Evolutionary conservation across 2,113 vertebrate genomes (phyloP).

Genomic region (Cinclus mexicanus): DNA sequence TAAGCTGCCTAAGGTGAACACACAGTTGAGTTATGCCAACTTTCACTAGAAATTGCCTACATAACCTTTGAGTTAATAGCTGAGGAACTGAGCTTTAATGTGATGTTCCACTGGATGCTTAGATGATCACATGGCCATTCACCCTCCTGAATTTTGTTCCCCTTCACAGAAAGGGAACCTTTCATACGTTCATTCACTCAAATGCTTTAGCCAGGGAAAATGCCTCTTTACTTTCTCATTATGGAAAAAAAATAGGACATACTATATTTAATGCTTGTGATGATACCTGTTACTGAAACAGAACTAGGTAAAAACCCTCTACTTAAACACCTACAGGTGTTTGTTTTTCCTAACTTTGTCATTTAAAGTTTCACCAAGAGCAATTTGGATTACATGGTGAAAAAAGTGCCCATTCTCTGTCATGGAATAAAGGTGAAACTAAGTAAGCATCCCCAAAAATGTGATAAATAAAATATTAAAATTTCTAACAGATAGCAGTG

Average conservation of each 20-base stretch:
- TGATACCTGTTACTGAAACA: neutral
- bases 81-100: neutral
- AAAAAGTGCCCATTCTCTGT: neutral
- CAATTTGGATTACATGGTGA: neutral
- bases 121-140: neutral
- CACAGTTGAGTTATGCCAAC: neutral
- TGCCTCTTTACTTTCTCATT: neutral
- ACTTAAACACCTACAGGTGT: neutral
- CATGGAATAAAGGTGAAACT: neutral
- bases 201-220: neutral
- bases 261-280: neutral
- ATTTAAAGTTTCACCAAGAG: neutral
- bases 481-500: neutral
- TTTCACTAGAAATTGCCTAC: neutral
- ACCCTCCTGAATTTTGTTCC: neutral
- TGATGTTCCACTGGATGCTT: neutral
- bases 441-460: neutral
- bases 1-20: neutral
- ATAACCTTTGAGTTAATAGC: neutral
- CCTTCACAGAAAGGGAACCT: neutral
- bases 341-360: neutral
- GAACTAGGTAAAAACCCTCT: neutral
- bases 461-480: neutral
- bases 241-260: neutral
- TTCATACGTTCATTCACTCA: neutral